phyloP scores from a whole-genome alignment of 2,797 vertebrate species.

The Anguilla megastoma region DNA sequence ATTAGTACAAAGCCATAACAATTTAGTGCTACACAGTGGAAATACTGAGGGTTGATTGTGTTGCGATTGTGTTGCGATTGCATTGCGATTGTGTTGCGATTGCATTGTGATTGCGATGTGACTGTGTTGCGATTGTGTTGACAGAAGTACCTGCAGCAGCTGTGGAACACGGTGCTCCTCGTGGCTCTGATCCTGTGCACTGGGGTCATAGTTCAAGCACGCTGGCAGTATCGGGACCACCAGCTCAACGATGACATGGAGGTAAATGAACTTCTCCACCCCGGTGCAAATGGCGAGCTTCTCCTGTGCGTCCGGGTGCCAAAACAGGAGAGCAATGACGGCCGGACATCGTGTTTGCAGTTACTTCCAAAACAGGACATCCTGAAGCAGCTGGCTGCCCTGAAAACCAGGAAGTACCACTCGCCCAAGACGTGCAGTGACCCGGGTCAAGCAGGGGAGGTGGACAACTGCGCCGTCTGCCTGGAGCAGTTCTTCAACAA shows the following conservation, averaged over 20 bases:
- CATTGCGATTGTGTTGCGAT: background rate
- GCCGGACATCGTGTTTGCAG: constrained; percentile 54
- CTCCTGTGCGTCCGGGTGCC: too few species aligned
- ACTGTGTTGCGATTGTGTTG: constrained; percentile 2
- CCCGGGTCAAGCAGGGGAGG: constrained; percentile 60
- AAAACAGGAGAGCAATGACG: background rate
- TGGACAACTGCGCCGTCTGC: constrained; percentile 87
- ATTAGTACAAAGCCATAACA: background rate
- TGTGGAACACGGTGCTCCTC: constrained; percentile 92
- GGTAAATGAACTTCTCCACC: constrained; percentile 61
- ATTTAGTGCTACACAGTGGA: background rate
- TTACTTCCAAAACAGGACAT: constrained; percentile 81
- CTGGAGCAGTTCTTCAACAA: constrained; percentile 89
- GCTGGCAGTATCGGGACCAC: constrained; percentile 80
- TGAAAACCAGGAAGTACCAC: constrained; percentile 83
- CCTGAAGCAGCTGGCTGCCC: constrained; percentile 71
- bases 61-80: background rate
- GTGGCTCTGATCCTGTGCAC: constrained; percentile 90
- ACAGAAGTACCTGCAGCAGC: constrained; percentile 91
- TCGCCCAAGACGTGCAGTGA: constrained; percentile 67
- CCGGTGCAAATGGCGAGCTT: background rate
- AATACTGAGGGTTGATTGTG: background rate
- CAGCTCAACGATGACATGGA: constrained; percentile 73
- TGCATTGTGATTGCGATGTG: too few species aligned
- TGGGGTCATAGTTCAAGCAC: constrained; percentile 88